Evolutionary conservation across 2,113 vertebrate species (phyloP).

Genomic region (Dascyllus trimaculatus): DNA sequence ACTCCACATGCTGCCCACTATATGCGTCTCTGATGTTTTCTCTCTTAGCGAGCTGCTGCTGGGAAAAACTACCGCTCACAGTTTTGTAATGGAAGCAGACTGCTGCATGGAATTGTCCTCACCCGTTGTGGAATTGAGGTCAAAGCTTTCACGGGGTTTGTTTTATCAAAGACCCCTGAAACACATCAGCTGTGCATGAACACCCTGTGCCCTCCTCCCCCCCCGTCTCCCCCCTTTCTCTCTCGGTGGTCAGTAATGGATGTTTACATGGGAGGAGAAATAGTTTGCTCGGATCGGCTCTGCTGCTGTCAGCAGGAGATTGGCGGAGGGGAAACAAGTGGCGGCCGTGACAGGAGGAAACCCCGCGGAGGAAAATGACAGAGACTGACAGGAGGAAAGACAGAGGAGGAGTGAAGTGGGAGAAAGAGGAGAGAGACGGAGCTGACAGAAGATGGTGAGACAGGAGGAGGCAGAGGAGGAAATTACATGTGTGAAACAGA

Average conservation of each 20-base stretch:
- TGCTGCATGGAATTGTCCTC: conserved; percentile 10
- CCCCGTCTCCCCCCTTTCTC: not conserved
- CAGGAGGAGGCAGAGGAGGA: conserved; percentile 16
- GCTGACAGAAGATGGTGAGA: not conserved
- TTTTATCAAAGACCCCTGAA: conserved; percentile 28
- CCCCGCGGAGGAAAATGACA: conserved; percentile 11
- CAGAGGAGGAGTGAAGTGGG: not conserved
- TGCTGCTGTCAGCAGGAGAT: conserved; percentile 47
- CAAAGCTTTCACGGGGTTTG: conserved; percentile 24
- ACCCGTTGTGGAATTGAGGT: conserved; percentile 52
- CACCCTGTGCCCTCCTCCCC: not conserved
- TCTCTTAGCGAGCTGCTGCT: not conserved
- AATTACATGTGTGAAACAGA: conserved; percentile 50
- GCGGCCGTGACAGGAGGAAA: conserved; percentile 38
- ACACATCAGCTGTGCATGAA: conserved; percentile 19
- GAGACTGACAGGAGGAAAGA: not conserved
- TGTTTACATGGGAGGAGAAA: conserved; percentile 60
- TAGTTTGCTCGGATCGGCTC: conserved; percentile 39
- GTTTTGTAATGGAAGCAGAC: not conserved
- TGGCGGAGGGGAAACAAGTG: conserved; percentile 28
- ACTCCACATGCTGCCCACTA: too few relatives aligned
- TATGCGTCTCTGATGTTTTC: not conserved
- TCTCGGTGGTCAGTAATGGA: conserved; percentile 42
- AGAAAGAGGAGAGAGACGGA: not conserved
- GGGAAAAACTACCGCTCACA: not conserved